Conservation (phyloP, 2,888 invertebrate genomes). For the Temnothorax rugatulus region DNA sequence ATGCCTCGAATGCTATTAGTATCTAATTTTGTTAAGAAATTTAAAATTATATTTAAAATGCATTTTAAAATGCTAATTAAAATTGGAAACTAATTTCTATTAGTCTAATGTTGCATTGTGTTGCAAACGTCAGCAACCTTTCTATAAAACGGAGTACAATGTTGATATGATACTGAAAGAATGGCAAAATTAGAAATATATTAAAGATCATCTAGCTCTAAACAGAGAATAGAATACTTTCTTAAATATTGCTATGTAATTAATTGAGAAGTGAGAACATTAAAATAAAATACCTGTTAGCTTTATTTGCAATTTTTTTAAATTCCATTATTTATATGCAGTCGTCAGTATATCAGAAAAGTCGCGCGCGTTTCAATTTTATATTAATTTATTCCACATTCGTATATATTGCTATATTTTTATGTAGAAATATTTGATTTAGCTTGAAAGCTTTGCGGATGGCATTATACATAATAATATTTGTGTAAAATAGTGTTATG, state of each 20-base stretch:
- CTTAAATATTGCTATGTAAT: conserved; percentile 1
- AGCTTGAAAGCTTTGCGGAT: conserved; percentile 28
- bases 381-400: conserved; percentile 27
- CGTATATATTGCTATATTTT: conserved; percentile 9
- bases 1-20: background rate
- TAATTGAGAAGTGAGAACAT: background rate
- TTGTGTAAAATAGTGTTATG: background rate
- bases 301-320: conserved; percentile 3
- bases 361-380: conserved; percentile 20
- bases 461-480: conserved; percentile 16
- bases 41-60: background rate
- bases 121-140: background rate
- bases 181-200: background rate
- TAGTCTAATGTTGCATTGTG: background rate
- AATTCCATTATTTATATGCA: background rate
- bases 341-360: too few species aligned
- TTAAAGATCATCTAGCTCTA: background rate
- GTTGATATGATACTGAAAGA: background rate
- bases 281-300: background rate
- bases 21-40: conserved; percentile 13
- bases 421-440: conserved; percentile 6
- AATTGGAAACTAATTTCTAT: background rate
- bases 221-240: background rate
- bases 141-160: background rate
- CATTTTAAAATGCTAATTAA: background rate